Evolutionary conservation across 35 echinoderm and acorn worm genomes (phyloP).

Genomic region (Lytechinus pictus): DNA sequence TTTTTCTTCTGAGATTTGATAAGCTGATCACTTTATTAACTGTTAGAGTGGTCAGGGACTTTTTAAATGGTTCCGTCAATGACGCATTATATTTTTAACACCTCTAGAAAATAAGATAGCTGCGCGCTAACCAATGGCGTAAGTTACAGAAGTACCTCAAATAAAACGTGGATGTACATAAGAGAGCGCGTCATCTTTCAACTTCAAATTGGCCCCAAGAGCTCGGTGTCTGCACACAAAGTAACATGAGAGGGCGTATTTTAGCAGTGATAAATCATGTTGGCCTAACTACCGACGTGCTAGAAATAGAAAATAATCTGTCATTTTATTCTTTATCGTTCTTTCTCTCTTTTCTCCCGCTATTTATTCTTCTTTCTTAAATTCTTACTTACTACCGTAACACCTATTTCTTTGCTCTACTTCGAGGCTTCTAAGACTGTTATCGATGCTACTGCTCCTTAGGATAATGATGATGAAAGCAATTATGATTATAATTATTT

Average conservation of each 20-base stretch:
- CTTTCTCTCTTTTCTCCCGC: neutral
- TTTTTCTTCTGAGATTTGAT: neutral
- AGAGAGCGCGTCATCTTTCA: neutral
- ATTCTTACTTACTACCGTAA: no score
- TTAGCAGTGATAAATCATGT: neutral
- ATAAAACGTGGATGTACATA: neutral
- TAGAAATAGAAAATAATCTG: neutral
- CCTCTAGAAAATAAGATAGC: neutral
- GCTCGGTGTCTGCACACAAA: neutral
- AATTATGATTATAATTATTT: no score
- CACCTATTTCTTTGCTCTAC: no score
- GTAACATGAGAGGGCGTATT: neutral
- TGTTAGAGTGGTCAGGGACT: neutral
- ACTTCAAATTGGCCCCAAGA: neutral
- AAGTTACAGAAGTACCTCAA: neutral
- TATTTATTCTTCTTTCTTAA: neutral
- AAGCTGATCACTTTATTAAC: neutral
- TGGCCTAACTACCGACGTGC: neutral
- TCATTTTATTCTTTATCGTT: neutral
- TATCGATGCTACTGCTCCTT: no score
- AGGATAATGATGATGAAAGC: no score
- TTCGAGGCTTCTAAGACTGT: no score
- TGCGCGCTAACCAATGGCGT: neutral
- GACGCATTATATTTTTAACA: neutral
- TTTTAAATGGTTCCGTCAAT: neutral